Conservation (phyloP, 2,797 vertebrate species). For the Enteromius fasciolatus region DNA sequence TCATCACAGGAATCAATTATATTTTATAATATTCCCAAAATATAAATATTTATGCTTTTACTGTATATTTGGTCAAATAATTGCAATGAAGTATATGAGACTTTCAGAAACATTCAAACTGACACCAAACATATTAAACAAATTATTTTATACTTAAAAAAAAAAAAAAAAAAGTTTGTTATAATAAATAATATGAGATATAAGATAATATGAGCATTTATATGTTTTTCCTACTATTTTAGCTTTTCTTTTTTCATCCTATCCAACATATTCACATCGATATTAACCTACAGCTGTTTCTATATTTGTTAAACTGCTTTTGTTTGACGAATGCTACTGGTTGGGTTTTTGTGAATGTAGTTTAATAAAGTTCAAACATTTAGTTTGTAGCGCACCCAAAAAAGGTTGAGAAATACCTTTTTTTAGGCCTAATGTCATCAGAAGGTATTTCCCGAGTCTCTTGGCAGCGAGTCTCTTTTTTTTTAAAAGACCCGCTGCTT, state of each 20-base stretch:
- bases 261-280: background rate
- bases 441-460: background rate
- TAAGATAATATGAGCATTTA: background rate
- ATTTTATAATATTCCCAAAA: background rate
- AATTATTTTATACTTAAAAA: background rate
- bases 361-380: background rate
- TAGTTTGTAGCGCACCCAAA: background rate
- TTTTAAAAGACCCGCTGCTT: background rate
- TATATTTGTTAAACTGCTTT: background rate
- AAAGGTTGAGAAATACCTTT: background rate
- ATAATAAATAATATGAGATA: background rate
- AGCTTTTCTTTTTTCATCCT: background rate
- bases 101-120: background rate
- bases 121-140: background rate
- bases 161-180: background rate
- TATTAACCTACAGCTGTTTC: background rate
- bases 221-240: background rate
- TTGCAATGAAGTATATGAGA: background rate
- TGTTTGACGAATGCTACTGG: too few relatives aligned
- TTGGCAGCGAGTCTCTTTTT: background rate
- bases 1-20: background rate
- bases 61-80: background rate
- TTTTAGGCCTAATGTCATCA: constrained; percentile 13
- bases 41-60: background rate
- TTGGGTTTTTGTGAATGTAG: background rate